Conservation (phyloP, 2,113 vertebrate genomes). For the Danio rerio region DNA sequence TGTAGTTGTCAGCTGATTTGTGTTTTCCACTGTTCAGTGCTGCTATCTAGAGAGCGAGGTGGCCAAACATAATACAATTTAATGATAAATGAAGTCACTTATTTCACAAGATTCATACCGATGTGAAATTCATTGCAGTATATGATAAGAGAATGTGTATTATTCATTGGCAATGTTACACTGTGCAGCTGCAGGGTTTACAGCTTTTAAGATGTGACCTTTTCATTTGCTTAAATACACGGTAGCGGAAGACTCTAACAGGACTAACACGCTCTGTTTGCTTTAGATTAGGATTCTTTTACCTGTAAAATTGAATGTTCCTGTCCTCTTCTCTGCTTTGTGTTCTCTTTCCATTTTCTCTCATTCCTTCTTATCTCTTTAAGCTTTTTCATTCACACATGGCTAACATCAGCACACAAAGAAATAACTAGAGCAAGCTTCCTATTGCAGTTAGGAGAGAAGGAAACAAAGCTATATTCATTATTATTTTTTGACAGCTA, state of each 20-base stretch:
- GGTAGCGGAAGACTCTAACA: conserved; percentile 15
- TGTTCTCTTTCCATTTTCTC: conserved; percentile 41
- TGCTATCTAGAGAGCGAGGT: not conserved
- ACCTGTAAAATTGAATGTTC: conserved; percentile 44
- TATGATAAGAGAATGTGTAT: not conserved
- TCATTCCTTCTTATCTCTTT: conserved; percentile 35
- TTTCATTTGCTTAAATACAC: conserved; percentile 44
- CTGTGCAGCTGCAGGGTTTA: not conserved
- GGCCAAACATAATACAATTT: not conserved
- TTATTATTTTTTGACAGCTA: conserved; percentile 17
- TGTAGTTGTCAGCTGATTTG: not conserved
- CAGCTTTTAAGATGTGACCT: conserved; percentile 4
- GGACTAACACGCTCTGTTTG: conserved; percentile 23
- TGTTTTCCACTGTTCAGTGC: not conserved
- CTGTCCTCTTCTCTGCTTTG: conserved; percentile 8
- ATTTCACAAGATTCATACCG: not conserved
- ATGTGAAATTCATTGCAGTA: not conserved
- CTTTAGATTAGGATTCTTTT: conserved; percentile 42
- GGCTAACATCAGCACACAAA: conserved; percentile 30
- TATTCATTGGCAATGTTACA: not conserved
- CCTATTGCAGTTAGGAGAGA: conserved; percentile 44
- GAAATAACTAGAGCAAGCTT: conserved; percentile 20
- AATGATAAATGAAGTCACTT: not conserved
- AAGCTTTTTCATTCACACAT: conserved; percentile 46
- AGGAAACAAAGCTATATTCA: not conserved